Evolutionary conservation across 2,113 vertebrate species (phyloP).

Genomic region (Felis chaus): DNA sequence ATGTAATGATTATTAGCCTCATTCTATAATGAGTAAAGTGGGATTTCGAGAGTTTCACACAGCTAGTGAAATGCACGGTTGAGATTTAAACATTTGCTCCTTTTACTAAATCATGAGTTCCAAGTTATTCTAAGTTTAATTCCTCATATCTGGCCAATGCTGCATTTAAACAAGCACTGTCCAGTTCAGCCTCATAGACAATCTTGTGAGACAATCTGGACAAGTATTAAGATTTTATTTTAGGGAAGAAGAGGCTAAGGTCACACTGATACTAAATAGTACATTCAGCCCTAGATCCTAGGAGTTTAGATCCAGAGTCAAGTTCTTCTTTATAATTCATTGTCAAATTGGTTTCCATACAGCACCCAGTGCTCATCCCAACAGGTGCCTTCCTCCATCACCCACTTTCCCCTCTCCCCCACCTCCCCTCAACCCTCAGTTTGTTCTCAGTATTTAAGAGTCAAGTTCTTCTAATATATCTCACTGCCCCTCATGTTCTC

Average conservation of each 20-base stretch:
- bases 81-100: not conserved
- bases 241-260: not conserved
- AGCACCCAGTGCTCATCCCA: no score
- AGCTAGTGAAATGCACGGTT: not conserved
- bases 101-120: slow-evolving; percentile 16
- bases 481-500: not conserved
- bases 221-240: not conserved
- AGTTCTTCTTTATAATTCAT: not conserved
- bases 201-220: not conserved
- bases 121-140: not conserved
- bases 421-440: no score
- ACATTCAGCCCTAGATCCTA: not conserved
- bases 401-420: no score
- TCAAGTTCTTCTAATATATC: not conserved
- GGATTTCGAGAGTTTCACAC: not conserved
- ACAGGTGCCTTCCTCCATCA: no score
- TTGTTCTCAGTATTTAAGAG: no score
- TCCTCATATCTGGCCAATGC: not conserved
- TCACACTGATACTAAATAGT: not conserved
- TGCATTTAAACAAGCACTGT: not conserved
- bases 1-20: not conserved
- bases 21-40: not conserved
- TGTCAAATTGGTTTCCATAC: no score
- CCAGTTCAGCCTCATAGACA: not conserved
- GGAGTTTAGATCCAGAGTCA: not conserved